Percentiles rank a stretch among this genome's conserved stretches.
These are phyloP conservation scores for Torymus aiolomorphi DNA, from an alignment of 2,888 invertebrate species.

Conservation along the genomic window DNA sequence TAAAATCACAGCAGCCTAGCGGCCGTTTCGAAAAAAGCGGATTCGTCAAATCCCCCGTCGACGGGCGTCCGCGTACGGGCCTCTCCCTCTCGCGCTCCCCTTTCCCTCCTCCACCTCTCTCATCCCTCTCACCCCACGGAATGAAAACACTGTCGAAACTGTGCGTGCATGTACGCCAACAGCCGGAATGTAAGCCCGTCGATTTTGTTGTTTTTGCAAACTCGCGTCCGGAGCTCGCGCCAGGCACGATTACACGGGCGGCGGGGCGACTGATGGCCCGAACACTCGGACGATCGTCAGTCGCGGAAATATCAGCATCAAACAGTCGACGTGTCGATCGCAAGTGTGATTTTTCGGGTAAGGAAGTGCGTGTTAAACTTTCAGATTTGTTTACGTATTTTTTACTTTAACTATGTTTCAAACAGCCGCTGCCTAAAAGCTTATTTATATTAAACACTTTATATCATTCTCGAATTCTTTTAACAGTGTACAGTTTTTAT, in stretches of 20 bases:
- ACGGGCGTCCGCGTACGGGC: neutral
- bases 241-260: slow-evolving; percentile 31
- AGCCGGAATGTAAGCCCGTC: slow-evolving; percentile 39
- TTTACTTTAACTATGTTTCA: too few species aligned
- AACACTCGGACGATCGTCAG: neutral
- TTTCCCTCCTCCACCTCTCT: too few species aligned
- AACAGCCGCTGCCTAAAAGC: too few species aligned
- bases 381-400: too few species aligned
- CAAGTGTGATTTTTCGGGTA: neutral
- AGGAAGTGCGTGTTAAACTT: too few species aligned
- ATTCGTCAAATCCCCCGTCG: slow-evolving; percentile 47
- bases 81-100: too few species aligned
- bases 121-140: neutral
- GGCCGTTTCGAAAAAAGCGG: slow-evolving; percentile 52
- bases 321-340: slow-evolving; percentile 33
- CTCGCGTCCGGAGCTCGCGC: neutral
- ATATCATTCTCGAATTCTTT: too few species aligned
- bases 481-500: too few species aligned
- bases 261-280: neutral
- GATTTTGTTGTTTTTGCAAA: slow-evolving; percentile 49
- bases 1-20: slow-evolving; percentile 58
- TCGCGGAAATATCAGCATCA: slow-evolving; percentile 1
- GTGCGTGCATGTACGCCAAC: neutral
- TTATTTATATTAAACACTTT: too few species aligned
- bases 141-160: slow-evolving; percentile 33